These are phyloP conservation scores for Gobio occitaniae DNA, from an alignment of 2,797 vertebrate genomes.

Conservation along the genomic window DNA sequence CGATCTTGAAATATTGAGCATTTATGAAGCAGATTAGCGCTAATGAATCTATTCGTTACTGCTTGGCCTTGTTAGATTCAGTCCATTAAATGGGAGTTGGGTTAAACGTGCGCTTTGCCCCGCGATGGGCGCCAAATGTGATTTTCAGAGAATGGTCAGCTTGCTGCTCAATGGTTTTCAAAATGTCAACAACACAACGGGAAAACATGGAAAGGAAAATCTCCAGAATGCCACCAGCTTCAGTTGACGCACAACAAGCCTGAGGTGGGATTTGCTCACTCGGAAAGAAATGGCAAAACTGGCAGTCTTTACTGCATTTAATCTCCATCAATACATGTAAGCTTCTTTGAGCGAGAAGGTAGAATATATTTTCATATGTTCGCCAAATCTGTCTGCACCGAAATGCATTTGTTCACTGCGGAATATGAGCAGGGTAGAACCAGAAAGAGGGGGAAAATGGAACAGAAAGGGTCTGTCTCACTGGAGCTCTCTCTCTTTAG, in stretches of 20 bases:
- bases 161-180: constrained; percentile 53
- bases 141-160: constrained; percentile 37
- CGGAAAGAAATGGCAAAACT: not conserved
- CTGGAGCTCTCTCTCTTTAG: constrained; percentile 46
- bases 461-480: constrained; percentile 34
- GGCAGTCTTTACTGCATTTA: constrained; percentile 5
- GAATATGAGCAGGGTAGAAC: constrained; percentile 7
- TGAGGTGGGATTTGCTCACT: constrained; percentile 19
- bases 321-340: not conserved
- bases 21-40: constrained; percentile 34
- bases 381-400: constrained; percentile 8
- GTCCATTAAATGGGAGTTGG: constrained; percentile 41
- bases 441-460: not conserved
- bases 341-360: not conserved
- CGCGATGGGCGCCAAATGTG: constrained; percentile 1
- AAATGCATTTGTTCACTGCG: constrained; percentile 37
- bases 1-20: not conserved
- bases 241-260: constrained; percentile 22
- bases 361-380: not conserved
- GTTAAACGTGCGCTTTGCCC: constrained; percentile 12
- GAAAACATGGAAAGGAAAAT: constrained; percentile 17
- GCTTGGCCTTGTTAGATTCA: constrained; percentile 40
- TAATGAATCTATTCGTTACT: constrained; percentile 25
- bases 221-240: constrained; percentile 1
- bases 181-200: constrained; percentile 46